Percentiles rank a stretch among this genome's conserved stretches.
These are phyloP conservation scores for Crepidodera aurea DNA, from an alignment of 2,888 invertebrate genomes.

Conservation along the genomic window DNA sequence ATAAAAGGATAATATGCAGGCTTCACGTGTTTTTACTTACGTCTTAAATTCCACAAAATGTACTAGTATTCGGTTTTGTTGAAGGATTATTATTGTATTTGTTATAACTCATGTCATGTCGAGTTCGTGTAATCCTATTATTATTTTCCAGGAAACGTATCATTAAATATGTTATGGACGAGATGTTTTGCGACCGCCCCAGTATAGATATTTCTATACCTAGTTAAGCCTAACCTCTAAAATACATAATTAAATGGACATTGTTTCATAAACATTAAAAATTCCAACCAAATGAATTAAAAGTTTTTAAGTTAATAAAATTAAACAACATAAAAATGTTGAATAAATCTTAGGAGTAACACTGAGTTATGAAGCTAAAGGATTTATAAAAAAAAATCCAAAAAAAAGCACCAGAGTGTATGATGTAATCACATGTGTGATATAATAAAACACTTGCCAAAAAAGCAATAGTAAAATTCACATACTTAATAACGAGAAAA, in stretches of 20 bases:
- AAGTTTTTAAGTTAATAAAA: no score
- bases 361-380: no score
- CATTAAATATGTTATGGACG: slow-evolving; percentile 10
- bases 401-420: no score
- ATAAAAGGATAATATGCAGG: slow-evolving; percentile 41
- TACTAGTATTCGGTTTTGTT: slow-evolving; percentile 38
- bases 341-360: no score
- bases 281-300: no score
- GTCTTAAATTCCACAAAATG: slow-evolving; percentile 40
- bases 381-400: no score
- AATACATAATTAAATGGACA: background rate
- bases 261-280: no score
- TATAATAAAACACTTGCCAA: no score
- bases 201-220: background rate
- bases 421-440: no score
- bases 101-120: slow-evolving; percentile 34
- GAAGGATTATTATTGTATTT: slow-evolving; percentile 41
- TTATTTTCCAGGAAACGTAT: slow-evolving; percentile 22
- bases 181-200: background rate
- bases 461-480: no score
- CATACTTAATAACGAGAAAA: no score
- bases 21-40: slow-evolving; percentile 41
- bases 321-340: no score
- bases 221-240: background rate
- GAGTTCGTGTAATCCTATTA: slow-evolving; percentile 41